phyloP scores from a whole-genome alignment of 2,797 vertebrate genomes.

The Malacoctenus gilli region DNA sequence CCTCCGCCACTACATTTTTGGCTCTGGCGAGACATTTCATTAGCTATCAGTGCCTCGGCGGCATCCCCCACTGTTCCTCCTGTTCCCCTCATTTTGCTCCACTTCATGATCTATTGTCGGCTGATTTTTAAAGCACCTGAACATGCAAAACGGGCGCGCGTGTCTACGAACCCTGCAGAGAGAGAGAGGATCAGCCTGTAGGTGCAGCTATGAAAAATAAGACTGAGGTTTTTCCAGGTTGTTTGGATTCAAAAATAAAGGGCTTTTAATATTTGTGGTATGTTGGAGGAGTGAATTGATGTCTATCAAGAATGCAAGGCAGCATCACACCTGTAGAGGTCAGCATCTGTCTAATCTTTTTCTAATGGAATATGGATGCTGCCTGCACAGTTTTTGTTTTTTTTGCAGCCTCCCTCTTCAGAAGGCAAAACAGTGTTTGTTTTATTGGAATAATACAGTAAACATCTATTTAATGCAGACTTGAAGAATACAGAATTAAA shows the following conservation, averaged over 20 bases:
- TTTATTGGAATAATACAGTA: constrained; percentile 6
- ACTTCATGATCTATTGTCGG: constrained; percentile 38
- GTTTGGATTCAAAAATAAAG: too few species aligned
- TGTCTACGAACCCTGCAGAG: background rate
- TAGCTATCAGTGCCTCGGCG: constrained; percentile 57
- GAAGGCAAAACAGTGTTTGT: too few species aligned
- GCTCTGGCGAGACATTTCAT: constrained; percentile 69
- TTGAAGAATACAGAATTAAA: background rate
- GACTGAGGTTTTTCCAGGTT: constrained; percentile 10
- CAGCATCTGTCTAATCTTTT: constrained; percentile 76
- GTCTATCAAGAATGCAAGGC: constrained; percentile 70
- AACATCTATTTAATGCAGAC: constrained; percentile 16
- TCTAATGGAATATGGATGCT: constrained; percentile 51
- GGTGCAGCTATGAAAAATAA: background rate
- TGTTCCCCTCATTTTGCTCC: constrained; percentile 33
- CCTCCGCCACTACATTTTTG: constrained; percentile 68
- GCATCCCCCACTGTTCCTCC: constrained; percentile 16
- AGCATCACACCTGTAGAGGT: constrained; percentile 76
- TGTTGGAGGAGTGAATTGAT: too few species aligned
- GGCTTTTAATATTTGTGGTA: too few species aligned
- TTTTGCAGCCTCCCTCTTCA: constrained; percentile 7
- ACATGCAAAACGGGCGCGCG: background rate
- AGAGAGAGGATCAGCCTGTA: background rate
- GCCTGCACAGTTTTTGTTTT: constrained; percentile 30
- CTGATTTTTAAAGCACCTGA: constrained; percentile 12